Base-by-base conservation (phyloP, 2,797 vertebrate genomes). In the Borostomias antarcticus region DNA sequence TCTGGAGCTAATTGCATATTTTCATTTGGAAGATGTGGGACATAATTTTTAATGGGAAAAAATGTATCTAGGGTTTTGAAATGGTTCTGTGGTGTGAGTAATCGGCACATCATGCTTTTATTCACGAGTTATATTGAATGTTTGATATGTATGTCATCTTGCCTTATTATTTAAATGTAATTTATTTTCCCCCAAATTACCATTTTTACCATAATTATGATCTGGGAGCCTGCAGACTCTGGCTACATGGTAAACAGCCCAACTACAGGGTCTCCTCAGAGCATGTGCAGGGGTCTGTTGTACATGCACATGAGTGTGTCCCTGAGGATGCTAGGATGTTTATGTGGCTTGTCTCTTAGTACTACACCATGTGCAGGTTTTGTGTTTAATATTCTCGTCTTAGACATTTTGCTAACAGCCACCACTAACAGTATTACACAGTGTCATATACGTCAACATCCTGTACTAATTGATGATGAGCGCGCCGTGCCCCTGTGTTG, bases 391-490 rank as follows among this genome's bases (percentile, higher is more conserved):
- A 6, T 28, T 56, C 54, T 56, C 33, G 52, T 66, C 74, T 69
- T 32, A 45, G 23, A 61, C 26, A 13, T 45, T 66, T 62, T 69
- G 26, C 43, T 52, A 4, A n/a, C 19, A 60, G 54, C 32, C 58
- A n/a, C 2, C n/a, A 35, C 51, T 51, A 13, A 53, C 25, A 53
- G 26, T 53, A 15, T 53, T 53, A 53, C 23, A 53, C 15, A 23
- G 37, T 56, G 32, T 65, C 32, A 63, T 53, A n/a, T n/a, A n/a
- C n/a, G n/a, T n/a, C n/a, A n/a, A n/a, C n/a, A n/a, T n/a, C n/a
- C n/a, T n/a, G n/a, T n/a, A n/a, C 45, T 85, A 75, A 81, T 71
- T 82, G 66, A 72, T 57, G 62, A 4, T 37, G 45, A 64, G 54
- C 59, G 40, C 37, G 21, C 13, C 47, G 35, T 35, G 57, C 63